phyloP scores from a whole-genome alignment of 2,113 vertebrate species.

The Peromyscus californicus region DNA sequence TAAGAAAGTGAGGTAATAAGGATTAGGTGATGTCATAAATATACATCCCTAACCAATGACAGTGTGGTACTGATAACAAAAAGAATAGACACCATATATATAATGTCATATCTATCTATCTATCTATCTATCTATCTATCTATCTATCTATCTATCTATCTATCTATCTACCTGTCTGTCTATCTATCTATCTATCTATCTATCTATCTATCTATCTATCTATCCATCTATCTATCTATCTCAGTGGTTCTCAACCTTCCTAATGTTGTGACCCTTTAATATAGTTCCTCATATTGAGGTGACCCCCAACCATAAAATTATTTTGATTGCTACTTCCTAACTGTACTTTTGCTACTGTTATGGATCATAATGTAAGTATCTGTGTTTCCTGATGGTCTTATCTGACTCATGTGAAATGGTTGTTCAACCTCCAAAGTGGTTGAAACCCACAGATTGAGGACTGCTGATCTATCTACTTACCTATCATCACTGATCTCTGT shows the following conservation, averaged over 20 bases:
- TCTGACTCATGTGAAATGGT: background rate
- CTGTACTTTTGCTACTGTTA: background rate
- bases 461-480: background rate
- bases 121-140: background rate
- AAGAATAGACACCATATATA: background rate
- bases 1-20: background rate
- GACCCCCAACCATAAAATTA: background rate
- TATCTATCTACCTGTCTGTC: background rate
- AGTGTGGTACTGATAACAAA: background rate
- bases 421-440: background rate
- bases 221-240: background rate
- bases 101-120: background rate
- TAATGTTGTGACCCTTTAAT: background rate
- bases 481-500: background rate
- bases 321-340: background rate
- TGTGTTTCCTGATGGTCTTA: background rate
- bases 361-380: background rate
- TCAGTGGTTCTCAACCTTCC: background rate
- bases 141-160: no score
- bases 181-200: background rate
- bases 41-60: background rate
- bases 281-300: background rate
- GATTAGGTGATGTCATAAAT: background rate
- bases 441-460: background rate
- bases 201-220: background rate